A percentile compares a stretch with the other conserved stretches of the same genome.
These are phyloP conservation scores for Apamea epomidion DNA, from an alignment of 2,888 invertebrate genomes.

Conservation along the genomic window DNA sequence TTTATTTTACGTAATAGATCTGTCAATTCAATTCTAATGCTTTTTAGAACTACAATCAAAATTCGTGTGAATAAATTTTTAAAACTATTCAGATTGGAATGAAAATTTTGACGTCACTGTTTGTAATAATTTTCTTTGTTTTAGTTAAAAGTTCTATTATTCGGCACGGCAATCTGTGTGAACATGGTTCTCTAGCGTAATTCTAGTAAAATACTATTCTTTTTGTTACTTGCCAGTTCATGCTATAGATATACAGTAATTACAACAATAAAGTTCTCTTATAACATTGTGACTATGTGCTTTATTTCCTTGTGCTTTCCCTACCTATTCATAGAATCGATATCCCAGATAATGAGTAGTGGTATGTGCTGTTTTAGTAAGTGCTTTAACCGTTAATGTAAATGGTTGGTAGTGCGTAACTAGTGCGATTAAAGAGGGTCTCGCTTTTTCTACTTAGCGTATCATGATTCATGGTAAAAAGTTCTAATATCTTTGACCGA, in stretches of 20 bases:
- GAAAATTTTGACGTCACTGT: slow-evolving; percentile 82
- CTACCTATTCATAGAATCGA: neutral
- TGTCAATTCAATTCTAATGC: slow-evolving; percentile 78
- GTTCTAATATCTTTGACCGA: neutral
- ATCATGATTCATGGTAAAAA: neutral
- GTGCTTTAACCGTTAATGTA: neutral
- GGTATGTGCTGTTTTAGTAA: neutral
- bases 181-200: slow-evolving; percentile 88
- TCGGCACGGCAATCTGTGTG: slow-evolving; percentile 82
- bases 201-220: slow-evolving; percentile 85
- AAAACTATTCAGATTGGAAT: slow-evolving; percentile 70
- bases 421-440: neutral
- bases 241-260: slow-evolving; percentile 90
- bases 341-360: neutral
- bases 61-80: slow-evolving; percentile 78
- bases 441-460: neutral
- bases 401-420: neutral
- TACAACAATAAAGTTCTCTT: slow-evolving; percentile 90
- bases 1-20: slow-evolving; percentile 63
- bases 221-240: slow-evolving; percentile 90
- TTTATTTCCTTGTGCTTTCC: slow-evolving; percentile 58
- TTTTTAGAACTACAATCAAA: slow-evolving; percentile 84
- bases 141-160: slow-evolving; percentile 79
- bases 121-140: slow-evolving; percentile 73
- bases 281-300: slow-evolving; percentile 85